A percentile compares a stretch with the other conserved stretches of the same genome.
Evolutionary conservation across 2,113 vertebrate species (phyloP).

Genomic region (Cyprinodon variegatus): DNA sequence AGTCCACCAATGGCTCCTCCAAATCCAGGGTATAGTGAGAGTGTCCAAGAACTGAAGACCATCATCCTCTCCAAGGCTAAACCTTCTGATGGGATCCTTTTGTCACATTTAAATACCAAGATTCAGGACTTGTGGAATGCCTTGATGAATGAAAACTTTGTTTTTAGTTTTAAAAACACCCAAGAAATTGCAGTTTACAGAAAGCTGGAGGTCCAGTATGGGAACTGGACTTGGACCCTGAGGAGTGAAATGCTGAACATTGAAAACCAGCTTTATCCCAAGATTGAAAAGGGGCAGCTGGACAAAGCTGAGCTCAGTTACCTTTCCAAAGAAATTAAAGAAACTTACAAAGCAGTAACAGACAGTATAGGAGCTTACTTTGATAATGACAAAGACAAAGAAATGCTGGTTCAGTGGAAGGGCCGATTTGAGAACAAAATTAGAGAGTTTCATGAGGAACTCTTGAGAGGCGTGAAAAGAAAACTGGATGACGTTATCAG

Average conservation of each 20-base stretch:
- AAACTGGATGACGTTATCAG: too few relatives aligned
- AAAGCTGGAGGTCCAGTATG: slow-evolving; percentile 38
- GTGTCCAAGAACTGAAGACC: slow-evolving; percentile 48
- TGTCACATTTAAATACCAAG: slow-evolving; percentile 42
- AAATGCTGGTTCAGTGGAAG: too few relatives aligned
- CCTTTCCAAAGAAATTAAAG: too few relatives aligned
- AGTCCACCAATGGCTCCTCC: slow-evolving; percentile 65
- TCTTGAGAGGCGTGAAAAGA: too few relatives aligned
- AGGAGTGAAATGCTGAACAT: slow-evolving; percentile 36
- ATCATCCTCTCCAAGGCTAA: slow-evolving; percentile 47
- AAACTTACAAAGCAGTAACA: too few relatives aligned
- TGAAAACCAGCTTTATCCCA: slow-evolving; percentile 30
- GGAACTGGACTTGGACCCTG: slow-evolving; percentile 49
- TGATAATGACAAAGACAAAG: too few relatives aligned
- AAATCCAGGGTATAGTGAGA: slow-evolving; percentile 58
- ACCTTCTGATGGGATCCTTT: neutral
- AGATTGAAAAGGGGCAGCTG: slow-evolving; percentile 29
- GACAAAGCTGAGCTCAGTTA: too few relatives aligned
- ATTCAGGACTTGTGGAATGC: slow-evolving; percentile 37
- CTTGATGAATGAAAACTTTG: slow-evolving; percentile 43
- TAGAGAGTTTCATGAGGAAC: too few relatives aligned
- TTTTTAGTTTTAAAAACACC: slow-evolving; percentile 60
- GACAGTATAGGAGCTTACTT: too few relatives aligned
- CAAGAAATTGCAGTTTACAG: slow-evolving; percentile 40
- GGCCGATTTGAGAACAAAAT: too few relatives aligned